phyloP scores from a whole-genome alignment of 2,797 vertebrate species.

The Denticeps clupeoides region DNA sequence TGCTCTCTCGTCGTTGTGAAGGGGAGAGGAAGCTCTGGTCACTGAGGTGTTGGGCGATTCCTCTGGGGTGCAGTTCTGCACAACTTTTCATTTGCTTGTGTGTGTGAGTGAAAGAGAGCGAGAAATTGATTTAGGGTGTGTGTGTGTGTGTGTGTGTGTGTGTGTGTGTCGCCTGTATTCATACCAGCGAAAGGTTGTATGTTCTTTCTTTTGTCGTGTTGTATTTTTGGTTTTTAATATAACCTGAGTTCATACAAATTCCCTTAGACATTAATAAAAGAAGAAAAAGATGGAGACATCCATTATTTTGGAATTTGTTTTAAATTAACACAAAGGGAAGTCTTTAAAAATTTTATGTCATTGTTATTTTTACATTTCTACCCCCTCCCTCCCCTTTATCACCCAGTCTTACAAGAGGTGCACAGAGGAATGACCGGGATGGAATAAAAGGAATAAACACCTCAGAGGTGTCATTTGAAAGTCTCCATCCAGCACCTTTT shows the following conservation, averaged over 20 bases:
- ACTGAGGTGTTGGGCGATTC: too few species aligned
- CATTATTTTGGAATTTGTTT: too few species aligned
- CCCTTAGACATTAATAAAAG: too few species aligned
- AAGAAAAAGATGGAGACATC: too few species aligned
- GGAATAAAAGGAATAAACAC: not conserved
- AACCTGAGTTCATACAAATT: too few species aligned
- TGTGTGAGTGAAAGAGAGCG: conserved; percentile 1
- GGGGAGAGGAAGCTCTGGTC: too few species aligned
- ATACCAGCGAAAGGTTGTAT: conserved; percentile 29
- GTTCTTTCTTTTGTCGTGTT: conserved; percentile 37
- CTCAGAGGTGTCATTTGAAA: not conserved
- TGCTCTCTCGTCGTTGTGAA: too few species aligned
- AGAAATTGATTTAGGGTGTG: not conserved
- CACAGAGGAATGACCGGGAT: conserved; percentile 10
- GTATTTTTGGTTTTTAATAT: too few species aligned
- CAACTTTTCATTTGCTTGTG: conserved; percentile 3
- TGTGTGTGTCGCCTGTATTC: conserved; percentile 1
- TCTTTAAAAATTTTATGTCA: too few species aligned
- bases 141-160: conserved; percentile 1
- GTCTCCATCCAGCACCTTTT: not conserved
- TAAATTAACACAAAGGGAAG: too few species aligned
- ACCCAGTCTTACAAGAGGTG: conserved; percentile 17
- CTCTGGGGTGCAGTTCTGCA: too few species aligned
- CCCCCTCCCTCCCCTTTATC: conserved; percentile 8
- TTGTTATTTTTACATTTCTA: conserved; percentile 1